These are phyloP conservation scores for Epizoanthus scotinus DNA, from an alignment of 92 coral and sea anemone species.

Conservation along the genomic window DNA sequence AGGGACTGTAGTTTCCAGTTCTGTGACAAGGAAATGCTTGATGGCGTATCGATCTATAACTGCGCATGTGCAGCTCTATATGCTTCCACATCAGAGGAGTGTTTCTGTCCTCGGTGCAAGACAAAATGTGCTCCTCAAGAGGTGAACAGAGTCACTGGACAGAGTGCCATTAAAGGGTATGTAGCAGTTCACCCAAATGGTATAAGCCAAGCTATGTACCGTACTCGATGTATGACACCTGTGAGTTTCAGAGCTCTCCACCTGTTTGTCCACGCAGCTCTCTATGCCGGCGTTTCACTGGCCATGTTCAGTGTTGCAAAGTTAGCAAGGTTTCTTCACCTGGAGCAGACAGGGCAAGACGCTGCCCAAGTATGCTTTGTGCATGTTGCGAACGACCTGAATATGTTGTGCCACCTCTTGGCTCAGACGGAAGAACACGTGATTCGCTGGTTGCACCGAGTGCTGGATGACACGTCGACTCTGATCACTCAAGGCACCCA, in stretches of 20 bases:
- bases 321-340: conserved; percentile 46
- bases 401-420: conserved; percentile 51
- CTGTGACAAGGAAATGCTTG: not conserved
- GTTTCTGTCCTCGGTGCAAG: conserved; percentile 34
- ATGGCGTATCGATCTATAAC: not conserved
- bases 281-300: conserved; percentile 76
- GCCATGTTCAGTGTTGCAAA: conserved; percentile 45
- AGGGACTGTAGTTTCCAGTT: not conserved
- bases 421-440: conserved; percentile 65
- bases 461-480: conserved; percentile 52
- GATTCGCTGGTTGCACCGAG: conserved; percentile 70
- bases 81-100: conserved; percentile 9
- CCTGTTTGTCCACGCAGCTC: conserved; percentile 72
- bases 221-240: conserved; percentile 65
- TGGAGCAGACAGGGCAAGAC: conserved; percentile 32
- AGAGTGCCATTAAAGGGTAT: conserved; percentile 41
- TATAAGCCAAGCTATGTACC: conserved; percentile 26
- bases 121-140: conserved; percentile 24
- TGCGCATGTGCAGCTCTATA: conserved; percentile 27
- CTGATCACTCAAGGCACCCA: conserved; percentile 40
- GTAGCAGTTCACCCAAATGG: conserved; percentile 13
- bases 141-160: not conserved
- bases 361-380: conserved; percentile 69
- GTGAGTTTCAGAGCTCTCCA: conserved; percentile 80
- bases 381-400: conserved; percentile 64